phyloP scores from a whole-genome alignment of 2,888 invertebrate genomes.

The Thymelicus sylvestris region DNA sequence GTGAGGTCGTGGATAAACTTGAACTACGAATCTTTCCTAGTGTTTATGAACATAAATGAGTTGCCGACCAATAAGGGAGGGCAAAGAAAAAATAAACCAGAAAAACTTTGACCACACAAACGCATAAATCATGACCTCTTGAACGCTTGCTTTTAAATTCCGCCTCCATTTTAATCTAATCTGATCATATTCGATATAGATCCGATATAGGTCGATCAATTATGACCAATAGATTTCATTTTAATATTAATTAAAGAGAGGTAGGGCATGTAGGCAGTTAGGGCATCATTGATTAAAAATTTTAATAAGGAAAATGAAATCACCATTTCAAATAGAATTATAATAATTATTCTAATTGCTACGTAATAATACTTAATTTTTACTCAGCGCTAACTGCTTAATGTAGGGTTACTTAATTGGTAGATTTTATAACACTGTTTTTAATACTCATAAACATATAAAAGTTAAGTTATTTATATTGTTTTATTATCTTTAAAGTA shows the following conservation, averaged over 20 bases:
- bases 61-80: too few species aligned
- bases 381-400: conserved; percentile 14
- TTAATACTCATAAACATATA: conserved; percentile 7
- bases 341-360: conserved; percentile 21
- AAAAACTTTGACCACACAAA: too few species aligned
- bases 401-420: conserved; percentile 10
- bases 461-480: conserved; percentile 11
- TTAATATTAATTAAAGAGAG: neutral
- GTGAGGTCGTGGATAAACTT: too few species aligned
- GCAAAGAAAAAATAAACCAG: too few species aligned
- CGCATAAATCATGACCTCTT: too few species aligned
- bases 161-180: too few species aligned
- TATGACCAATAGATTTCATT: too few species aligned
- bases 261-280: neutral
- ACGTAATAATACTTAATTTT: conserved; percentile 12
- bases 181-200: too few species aligned
- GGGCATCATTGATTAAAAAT: neutral
- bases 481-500: conserved; percentile 1
- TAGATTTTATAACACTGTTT: conserved; percentile 7
- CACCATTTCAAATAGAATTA: neutral
- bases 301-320: conserved; percentile 11
- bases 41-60: too few species aligned
- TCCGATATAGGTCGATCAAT: too few species aligned
- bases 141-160: too few species aligned
- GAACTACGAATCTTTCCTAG: too few species aligned